Conservation (phyloP, 2,113 vertebrate genomes). For the Bufo bufo region DNA sequence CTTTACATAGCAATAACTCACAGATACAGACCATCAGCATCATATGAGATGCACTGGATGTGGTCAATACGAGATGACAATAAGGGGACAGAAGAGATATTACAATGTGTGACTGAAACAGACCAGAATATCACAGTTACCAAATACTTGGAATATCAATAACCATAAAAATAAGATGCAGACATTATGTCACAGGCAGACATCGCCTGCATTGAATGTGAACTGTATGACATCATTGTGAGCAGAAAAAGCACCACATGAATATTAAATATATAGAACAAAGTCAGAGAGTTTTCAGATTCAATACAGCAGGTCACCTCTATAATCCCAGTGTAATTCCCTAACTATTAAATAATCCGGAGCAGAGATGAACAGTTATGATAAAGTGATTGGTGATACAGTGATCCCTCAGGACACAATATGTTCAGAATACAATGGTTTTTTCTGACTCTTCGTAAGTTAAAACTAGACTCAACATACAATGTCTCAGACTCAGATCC, state of each 20-base stretch:
- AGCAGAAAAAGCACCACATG: not conserved
- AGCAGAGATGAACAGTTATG: not conserved
- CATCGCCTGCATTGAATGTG: constrained; percentile 9
- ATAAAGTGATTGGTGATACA: not conserved
- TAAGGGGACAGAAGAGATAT: not conserved
- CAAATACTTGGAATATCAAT: not conserved
- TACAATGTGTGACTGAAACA: not conserved
- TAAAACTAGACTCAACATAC: not conserved
- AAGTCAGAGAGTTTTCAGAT: constrained; percentile 1
- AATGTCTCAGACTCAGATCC: not conserved
- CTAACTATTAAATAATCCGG: not conserved
- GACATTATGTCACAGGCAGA: constrained; percentile 25
- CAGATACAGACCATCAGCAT: too few relatives aligned
- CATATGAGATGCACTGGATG: not conserved
- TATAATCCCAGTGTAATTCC: not conserved
- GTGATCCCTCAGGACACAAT: too few relatives aligned
- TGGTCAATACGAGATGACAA: not conserved
- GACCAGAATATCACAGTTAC: not conserved
- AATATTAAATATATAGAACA: constrained; percentile 14
- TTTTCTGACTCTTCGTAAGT: too few relatives aligned
- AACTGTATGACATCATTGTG: constrained; percentile 1
- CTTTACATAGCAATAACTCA: too few relatives aligned
- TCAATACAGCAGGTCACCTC: not conserved
- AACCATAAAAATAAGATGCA: constrained; percentile 18
- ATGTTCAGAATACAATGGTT: not conserved